These are phyloP conservation scores for Drosophila acutilabella DNA, from an alignment of 2,888 invertebrate genomes.

Conservation along the genomic window DNA sequence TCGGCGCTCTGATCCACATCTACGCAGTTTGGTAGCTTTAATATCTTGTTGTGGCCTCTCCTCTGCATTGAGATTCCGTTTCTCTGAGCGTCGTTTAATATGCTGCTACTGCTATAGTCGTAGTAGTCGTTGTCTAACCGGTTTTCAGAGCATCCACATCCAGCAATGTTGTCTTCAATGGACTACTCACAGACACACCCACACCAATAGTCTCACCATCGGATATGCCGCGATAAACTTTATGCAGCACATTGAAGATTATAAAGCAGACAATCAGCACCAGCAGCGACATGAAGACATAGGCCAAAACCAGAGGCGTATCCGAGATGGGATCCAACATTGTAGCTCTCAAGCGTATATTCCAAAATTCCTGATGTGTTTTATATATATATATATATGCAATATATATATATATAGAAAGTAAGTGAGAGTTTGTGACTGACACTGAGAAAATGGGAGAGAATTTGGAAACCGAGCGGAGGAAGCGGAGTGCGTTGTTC, in stretches of 20 bases:
- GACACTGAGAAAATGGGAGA: background rate
- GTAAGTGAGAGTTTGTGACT: conserved; percentile 8
- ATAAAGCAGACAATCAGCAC: conserved; percentile 83
- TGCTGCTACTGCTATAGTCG: conserved; percentile 3
- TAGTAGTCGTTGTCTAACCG: conserved; percentile 50
- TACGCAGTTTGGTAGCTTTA: background rate
- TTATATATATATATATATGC: background rate
- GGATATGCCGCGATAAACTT: conserved; percentile 71
- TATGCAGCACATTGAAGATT: conserved; percentile 83
- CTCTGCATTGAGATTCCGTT: conserved; percentile 48
- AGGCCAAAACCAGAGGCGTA: conserved; percentile 83
- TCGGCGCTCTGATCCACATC: conserved; percentile 13
- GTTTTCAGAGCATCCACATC: conserved; percentile 70
- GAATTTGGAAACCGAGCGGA: conserved; percentile 6
- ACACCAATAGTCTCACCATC: background rate
- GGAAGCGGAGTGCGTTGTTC: conserved; percentile 19
- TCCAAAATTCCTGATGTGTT: conserved; percentile 9
- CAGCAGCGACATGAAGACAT: conserved; percentile 82
- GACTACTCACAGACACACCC: conserved; percentile 21
- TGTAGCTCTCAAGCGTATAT: conserved; percentile 6
- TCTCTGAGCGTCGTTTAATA: conserved; percentile 2
- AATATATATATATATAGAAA: conserved; percentile 9
- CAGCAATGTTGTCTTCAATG: conserved; percentile 59
- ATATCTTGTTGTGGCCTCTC: background rate
- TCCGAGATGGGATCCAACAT: conserved; percentile 83